These are phyloP conservation scores for Sinella curviseta DNA, from an alignment of 1,140 invertebrate genomes.

Conservation along the genomic window DNA sequence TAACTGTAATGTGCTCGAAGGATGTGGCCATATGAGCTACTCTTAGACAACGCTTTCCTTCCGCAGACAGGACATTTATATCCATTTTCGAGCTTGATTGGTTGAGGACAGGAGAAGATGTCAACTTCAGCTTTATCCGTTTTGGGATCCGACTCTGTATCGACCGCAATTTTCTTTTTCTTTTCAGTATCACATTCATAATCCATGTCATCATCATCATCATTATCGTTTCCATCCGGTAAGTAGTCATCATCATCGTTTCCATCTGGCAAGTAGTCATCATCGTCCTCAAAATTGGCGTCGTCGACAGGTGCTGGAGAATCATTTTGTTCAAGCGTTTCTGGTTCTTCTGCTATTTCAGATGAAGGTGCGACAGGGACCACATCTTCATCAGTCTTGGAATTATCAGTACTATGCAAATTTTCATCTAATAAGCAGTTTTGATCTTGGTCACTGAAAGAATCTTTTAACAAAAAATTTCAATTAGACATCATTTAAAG, in stretches of 20 bases:
- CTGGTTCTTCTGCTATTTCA: too few species aligned
- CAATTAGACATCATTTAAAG: too few species aligned
- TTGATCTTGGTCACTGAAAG: too few species aligned
- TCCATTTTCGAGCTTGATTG: neutral
- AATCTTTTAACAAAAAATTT: too few species aligned
- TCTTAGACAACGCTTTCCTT: neutral
- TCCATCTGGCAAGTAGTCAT: neutral
- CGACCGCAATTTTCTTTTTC: neutral
- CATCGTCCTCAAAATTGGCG: too few species aligned
- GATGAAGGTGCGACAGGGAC: too few species aligned
- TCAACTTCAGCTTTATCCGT: neutral
- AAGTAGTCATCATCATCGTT: neutral
- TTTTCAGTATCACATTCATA: neutral
- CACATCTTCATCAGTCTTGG: too few species aligned
- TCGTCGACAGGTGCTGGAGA: too few species aligned
- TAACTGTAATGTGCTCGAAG: neutral
- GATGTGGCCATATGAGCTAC: neutral
- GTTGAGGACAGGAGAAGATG: neutral
- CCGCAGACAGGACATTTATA: neutral
- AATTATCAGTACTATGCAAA: too few species aligned
- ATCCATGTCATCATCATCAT: neutral
- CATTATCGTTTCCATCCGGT: neutral
- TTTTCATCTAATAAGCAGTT: too few species aligned
- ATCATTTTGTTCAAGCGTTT: too few species aligned
- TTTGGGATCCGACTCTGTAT: neutral